Conservation (phyloP, 2,888 invertebrate genomes). For the Leptopilina myrica region DNA sequence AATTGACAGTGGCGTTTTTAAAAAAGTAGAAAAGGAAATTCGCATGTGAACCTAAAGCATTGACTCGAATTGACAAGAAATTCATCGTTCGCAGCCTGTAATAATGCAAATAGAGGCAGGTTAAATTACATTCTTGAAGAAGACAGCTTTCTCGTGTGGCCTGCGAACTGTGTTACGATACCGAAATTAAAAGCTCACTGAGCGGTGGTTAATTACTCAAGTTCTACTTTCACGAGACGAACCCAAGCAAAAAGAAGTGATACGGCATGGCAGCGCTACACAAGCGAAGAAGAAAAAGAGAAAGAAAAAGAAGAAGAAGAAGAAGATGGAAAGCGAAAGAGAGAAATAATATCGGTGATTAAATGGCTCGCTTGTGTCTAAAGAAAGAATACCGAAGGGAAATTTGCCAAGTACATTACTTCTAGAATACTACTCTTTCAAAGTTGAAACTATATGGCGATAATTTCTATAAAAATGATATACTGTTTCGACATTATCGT, state of each 20-base stretch:
- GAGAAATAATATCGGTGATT: slow-evolving; percentile 34
- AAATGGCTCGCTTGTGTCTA: slow-evolving; percentile 31
- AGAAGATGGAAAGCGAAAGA: not conserved
- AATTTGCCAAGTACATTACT: slow-evolving; percentile 20
- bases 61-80: no score
- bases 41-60: no score
- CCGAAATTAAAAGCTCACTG: slow-evolving; percentile 5
- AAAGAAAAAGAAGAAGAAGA: no score
- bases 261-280: not conserved
- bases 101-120: no score
- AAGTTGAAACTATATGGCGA: not conserved
- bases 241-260: not conserved
- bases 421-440: slow-evolving; percentile 13
- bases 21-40: no score
- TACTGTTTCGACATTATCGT: not conserved
- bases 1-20: no score
- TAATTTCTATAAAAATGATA: slow-evolving; percentile 9
- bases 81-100: no score
- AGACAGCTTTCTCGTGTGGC: not conserved
- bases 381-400: slow-evolving; percentile 33
- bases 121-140: no score
- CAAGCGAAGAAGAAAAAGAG: not conserved
- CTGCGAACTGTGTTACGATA: not conserved
- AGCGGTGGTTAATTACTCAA: slow-evolving; percentile 21
- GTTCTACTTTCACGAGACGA: slow-evolving; percentile 5